These are phyloP conservation scores for Dipodomys ordii DNA, from an alignment of 2,113 vertebrate species.

Conservation along the genomic window DNA sequence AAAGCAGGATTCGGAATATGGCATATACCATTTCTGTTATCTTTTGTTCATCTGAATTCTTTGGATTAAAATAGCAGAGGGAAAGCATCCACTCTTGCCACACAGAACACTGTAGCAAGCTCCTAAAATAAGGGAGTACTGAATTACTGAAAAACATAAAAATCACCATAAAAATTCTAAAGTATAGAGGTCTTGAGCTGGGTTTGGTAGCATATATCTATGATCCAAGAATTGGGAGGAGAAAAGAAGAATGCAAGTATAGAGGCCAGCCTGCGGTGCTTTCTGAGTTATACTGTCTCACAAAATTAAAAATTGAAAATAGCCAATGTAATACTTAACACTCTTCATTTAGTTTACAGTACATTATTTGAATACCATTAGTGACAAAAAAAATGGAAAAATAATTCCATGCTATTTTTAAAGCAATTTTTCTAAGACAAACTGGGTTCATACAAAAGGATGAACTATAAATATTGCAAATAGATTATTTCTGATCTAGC, in stretches of 20 bases:
- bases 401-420: background rate
- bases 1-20: conserved; percentile 98
- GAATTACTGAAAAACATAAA: conserved; percentile 1
- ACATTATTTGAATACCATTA: conserved; percentile 2
- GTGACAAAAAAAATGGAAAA: background rate
- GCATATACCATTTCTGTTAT: conserved; percentile 99
- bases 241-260: too few species aligned
- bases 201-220: too few species aligned
- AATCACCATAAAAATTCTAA: conserved; percentile 9
- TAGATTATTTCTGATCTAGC: conserved; percentile 47
- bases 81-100: conserved; percentile 99
- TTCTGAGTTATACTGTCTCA: too few species aligned
- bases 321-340: background rate
- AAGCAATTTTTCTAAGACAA: conserved; percentile 44
- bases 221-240: too few species aligned
- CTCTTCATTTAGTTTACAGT: conserved; percentile 14
- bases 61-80: conserved; percentile 95
- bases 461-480: background rate
- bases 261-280: too few species aligned
- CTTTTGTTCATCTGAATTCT: conserved; percentile 96
- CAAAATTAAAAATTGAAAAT: too few species aligned
- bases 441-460: conserved; percentile 27
- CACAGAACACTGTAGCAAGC: conserved; percentile 98
- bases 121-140: conserved; percentile 86
- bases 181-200: background rate